Base-by-base conservation (phyloP, 2,113 vertebrate genomes). In the Spilogale gracilis region DNA sequence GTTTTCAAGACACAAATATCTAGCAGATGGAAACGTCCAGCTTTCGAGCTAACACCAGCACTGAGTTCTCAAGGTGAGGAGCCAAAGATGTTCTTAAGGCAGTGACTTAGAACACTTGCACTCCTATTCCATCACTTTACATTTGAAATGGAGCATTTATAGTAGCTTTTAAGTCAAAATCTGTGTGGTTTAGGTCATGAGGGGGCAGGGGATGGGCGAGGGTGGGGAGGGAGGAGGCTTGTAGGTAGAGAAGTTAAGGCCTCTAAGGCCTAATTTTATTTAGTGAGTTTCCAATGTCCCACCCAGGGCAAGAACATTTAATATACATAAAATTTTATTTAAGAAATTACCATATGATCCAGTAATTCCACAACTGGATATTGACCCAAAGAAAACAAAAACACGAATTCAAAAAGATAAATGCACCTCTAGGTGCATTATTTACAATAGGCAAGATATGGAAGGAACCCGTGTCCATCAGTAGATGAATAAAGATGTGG, bases 211-310 rank as follows among this genome's bases (percentile, higher is more conserved):
- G 9, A n/a, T 54, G 1, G 14, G 9, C 0, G 5, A n/a, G 20
- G 56, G 32, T 13, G 1, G 5, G 32, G 13, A 30, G 21, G 30
- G 2, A 27, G 8, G 21, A 91, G 7, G 43, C 21, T 84, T 73
- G 1, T 1, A 78, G 25, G 30, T 52, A 76, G 43, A 61, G 4
- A 63, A 74, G 60, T 12, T 69, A 89, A 84, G 45, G 45, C 13
- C 95, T 83, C 76, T 85, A 84, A 83, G 20, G 73, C 63, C 45
- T 63, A 8, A 18, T 54, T 63, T 85, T 85, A 73, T 63, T 82
- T 61, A 60, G 38, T 61, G 60, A 56, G 18, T 52, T 87, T 90
- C 23, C 43, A 71, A 9, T 21, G 2, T 56, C 50, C 30, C 90
- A 4, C 25, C 14, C n/a, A 38, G 3, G 54, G 61, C 21, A 58